Evolutionary conservation across 2,888 invertebrate species (phyloP), one percentile per base, ranked within the genome.

Genomic region (Rhingia campestris): DNA sequence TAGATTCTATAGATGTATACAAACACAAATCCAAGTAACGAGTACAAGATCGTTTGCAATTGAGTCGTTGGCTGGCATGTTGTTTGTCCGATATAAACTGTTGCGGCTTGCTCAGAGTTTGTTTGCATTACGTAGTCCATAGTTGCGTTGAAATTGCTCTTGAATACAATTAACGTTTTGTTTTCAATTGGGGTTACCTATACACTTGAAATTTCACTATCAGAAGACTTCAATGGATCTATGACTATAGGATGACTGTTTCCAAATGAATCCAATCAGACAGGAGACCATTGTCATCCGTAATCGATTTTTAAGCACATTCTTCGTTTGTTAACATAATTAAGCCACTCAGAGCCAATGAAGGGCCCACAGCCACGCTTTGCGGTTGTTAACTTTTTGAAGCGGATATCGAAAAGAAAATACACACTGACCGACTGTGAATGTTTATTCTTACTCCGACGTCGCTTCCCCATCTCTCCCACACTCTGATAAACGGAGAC

Each of bases 381-480:
- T 10, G 45, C n/a, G 14, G 49, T 53, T 70, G 6, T 49, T 33
- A n/a, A 30, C 4, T 3, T 37, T 66, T 59, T 39, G 43, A 39
- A 51, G 54, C 59, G 66, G 66, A 63, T 63, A 80, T 49, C 61
- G 54, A 47, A 53, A 61, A 37, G 33, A 53, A 43, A 35, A 53
- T 45, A 73, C 12, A 53, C 72, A 45, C 9, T 37, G 45, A 32
- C 47, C 69, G 56, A 39, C 32, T 33, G 9, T 32, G 49, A 14
- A 39, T 39, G 39, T 64, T 64, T 37, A n/a, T 64, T 64, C 30
- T 39, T 49, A 37, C 30, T 39, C 4, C 9, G 3, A 63, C 4
- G 39, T 12, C 39, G 12, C 22, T 22, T n/a, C 47, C 37, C n/a
- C n/a, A 12, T 22, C 1, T 4, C 33, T 10, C 3, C 22, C 9